Evolutionary conservation across 1,140 invertebrate species (phyloP).

Genomic region (Hormaphis cornu): DNA sequence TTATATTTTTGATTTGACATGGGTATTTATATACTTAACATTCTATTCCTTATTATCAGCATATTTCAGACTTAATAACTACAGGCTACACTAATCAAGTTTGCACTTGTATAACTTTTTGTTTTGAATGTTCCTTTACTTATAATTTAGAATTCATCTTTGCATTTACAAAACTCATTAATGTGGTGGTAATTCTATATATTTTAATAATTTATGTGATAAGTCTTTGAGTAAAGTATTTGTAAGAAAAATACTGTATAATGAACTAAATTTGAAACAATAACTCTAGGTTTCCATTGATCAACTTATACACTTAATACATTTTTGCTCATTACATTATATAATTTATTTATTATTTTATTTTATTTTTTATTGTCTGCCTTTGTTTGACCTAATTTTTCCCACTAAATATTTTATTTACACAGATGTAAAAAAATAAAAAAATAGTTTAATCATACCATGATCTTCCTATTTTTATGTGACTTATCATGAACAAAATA

Average conservation of each 20-base stretch:
- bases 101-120: background rate
- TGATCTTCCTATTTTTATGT: conserved; percentile 28
- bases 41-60: background rate
- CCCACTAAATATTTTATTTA: conserved; percentile 21
- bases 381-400: conserved; percentile 15
- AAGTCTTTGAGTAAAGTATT: no score
- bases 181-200: no score
- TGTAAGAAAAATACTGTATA: no score
- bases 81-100: background rate
- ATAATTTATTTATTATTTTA: background rate
- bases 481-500: conserved; percentile 25
- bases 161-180: no score
- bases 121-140: background rate
- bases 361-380: conserved; percentile 12
- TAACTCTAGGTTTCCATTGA: no score
- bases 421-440: background rate
- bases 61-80: background rate
- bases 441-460: background rate
- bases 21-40: background rate
- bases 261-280: no score
- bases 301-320: no score
- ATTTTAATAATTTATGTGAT: no score
- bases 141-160: conserved; percentile 1
- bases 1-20: background rate
- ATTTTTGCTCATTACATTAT: background rate